Conservation (phyloP, 92 coral and sea anemone species). For the Palythoa heliodiscus region DNA sequence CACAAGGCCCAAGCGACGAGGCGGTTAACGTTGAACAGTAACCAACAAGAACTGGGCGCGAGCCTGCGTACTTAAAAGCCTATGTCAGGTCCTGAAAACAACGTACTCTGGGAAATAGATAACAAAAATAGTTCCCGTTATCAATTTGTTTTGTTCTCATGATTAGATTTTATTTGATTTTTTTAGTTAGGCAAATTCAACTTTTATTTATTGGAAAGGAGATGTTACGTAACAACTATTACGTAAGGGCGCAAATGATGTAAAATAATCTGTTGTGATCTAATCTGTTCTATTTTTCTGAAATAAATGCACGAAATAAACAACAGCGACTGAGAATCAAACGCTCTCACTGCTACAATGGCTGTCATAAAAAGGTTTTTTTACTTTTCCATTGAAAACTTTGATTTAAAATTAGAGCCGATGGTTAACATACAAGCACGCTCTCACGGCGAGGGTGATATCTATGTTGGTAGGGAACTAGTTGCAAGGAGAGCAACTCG, state of each 20-base stretch:
- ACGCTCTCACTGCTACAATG: too few species aligned
- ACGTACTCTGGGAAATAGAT: not conserved
- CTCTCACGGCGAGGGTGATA: too few species aligned
- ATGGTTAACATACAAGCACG: too few species aligned
- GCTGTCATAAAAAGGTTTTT: too few species aligned
- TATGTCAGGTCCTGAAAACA: slow-evolving; percentile 10
- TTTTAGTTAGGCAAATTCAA: not conserved
- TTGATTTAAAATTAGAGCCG: too few species aligned
- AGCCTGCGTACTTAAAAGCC: slow-evolving; percentile 5
- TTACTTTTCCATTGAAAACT: too few species aligned
- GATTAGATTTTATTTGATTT: slow-evolving; percentile 2
- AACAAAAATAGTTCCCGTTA: not conserved
- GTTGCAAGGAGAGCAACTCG: too few species aligned
- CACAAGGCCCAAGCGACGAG: slow-evolving; percentile 2
- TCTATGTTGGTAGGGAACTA: too few species aligned
- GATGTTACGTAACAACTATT: not conserved
- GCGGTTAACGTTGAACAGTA: not conserved
- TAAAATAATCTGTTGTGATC: not conserved
- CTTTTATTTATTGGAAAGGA: not conserved
- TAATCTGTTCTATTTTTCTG: not conserved
- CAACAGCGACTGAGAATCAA: not conserved
- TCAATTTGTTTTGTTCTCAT: not conserved
- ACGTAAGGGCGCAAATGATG: not conserved
- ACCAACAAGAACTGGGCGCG: not conserved
- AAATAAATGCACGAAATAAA: not conserved